These are phyloP conservation scores for Neocrepidodera transversa DNA, from an alignment of 2,888 invertebrate genomes.

Conservation along the genomic window DNA sequence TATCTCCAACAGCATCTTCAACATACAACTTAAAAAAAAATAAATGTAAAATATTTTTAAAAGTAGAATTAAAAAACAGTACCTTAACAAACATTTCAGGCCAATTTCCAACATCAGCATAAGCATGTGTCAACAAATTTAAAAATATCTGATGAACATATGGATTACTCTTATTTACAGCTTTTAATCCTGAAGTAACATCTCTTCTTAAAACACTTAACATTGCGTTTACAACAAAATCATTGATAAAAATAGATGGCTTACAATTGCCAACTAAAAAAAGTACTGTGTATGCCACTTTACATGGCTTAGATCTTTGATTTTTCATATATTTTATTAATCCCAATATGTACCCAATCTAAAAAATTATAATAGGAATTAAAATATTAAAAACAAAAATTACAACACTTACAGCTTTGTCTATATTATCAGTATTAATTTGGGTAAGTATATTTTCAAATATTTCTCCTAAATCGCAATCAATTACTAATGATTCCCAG, in stretches of 20 bases:
- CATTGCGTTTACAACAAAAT: conserved; percentile 78
- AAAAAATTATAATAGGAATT: conserved; percentile 46
- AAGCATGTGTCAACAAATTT: conserved; percentile 84
- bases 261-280: conserved; percentile 82
- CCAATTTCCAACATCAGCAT: conserved; percentile 84
- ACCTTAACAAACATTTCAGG: conserved; percentile 92
- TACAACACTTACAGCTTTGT: conserved; percentile 68
- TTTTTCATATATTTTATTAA: conserved; percentile 81
- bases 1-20: conserved; percentile 92
- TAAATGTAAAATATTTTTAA: conserved; percentile 25
- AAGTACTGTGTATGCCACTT: conserved; percentile 77
- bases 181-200: conserved; percentile 73
- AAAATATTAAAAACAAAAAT: neutral
- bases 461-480: conserved; percentile 81
- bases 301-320: conserved; percentile 84
- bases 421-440: conserved; percentile 79
- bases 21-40: conserved; percentile 75
- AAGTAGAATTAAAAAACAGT: conserved; percentile 31
- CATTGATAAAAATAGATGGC: conserved; percentile 78
- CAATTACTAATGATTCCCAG: conserved; percentile 78
- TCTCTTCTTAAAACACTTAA: conserved; percentile 85
- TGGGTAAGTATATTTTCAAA: conserved; percentile 78
- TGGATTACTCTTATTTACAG: conserved; percentile 73
- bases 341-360: conserved; percentile 82
- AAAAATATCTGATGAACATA: conserved; percentile 82